phyloP scores from a whole-genome alignment of 1,140 invertebrate species.

The Homarus americanus region DNA sequence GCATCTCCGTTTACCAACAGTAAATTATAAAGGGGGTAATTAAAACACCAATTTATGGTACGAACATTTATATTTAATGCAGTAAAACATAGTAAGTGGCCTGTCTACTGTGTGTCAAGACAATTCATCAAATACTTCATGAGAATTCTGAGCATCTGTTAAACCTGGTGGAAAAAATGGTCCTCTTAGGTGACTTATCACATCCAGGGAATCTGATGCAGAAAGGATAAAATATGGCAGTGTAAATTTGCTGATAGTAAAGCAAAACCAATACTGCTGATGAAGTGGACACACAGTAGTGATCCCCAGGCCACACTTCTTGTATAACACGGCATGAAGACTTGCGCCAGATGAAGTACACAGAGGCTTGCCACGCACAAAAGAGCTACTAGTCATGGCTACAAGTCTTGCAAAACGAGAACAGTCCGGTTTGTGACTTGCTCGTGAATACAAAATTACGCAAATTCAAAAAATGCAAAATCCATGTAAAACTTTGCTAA shows the following conservation, averaged over 20 bases:
- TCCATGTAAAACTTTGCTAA: constrained; percentile 65
- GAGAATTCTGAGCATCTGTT: constrained; percentile 38
- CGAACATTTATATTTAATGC: constrained; percentile 61
- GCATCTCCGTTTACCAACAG: no score
- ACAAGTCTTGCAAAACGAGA: constrained; percentile 58
- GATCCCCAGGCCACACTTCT: constrained; percentile 41
- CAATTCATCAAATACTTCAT: constrained; percentile 38
- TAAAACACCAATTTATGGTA: constrained; percentile 30
- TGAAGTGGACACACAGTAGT: constrained; percentile 40
- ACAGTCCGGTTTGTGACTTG: constrained; percentile 60
- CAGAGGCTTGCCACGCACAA: constrained; percentile 58
- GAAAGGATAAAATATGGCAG: constrained; percentile 35
- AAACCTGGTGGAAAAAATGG: constrained; percentile 27
- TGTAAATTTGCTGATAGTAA: constrained; percentile 37
- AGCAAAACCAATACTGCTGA: constrained; percentile 47
- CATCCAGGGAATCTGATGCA: constrained; percentile 39
- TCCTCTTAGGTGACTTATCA: constrained; percentile 35
- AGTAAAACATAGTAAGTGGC: constrained; percentile 53
- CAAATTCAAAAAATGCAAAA: constrained; percentile 68
- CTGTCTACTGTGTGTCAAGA: constrained; percentile 40
- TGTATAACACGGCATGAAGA: constrained; percentile 58
- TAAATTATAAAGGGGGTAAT: neutral
- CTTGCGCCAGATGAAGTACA: constrained; percentile 55
- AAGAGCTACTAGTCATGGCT: constrained; percentile 59
- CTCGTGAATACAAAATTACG: constrained; percentile 66